These are phyloP conservation scores for Argyresthia albistria DNA, from an alignment of 2,888 invertebrate genomes.

Conservation along the genomic window DNA sequence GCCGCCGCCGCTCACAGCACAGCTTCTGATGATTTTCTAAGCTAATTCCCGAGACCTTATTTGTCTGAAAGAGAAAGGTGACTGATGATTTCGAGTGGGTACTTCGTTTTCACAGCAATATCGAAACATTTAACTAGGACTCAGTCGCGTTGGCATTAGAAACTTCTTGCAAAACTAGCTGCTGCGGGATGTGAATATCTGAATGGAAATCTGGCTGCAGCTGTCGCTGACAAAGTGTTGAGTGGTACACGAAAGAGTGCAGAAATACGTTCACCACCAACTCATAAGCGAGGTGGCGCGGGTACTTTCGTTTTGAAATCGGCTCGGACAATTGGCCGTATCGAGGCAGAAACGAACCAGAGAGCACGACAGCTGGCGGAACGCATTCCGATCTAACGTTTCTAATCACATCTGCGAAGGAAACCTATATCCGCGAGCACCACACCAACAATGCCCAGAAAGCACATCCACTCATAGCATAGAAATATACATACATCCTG, in stretches of 20 bases:
- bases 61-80: constrained; percentile 2
- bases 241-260: constrained; percentile 63
- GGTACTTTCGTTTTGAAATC: constrained; percentile 73
- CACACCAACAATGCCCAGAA: background rate
- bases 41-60: constrained; percentile 1
- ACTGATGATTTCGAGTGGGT: background rate
- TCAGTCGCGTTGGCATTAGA: constrained; percentile 39
- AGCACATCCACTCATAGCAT: no score
- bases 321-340: constrained; percentile 68
- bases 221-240: constrained; percentile 44
- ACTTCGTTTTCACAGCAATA: constrained; percentile 1
- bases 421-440: background rate
- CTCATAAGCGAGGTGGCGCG: constrained; percentile 45
- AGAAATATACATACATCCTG: no score
- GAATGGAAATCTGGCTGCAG: constrained; percentile 45
- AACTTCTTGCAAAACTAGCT: constrained; percentile 38
- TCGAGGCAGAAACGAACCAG: constrained; percentile 55
- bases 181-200: constrained; percentile 60
- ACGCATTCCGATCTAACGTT: constrained; percentile 35
- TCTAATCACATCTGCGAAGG: constrained; percentile 17
- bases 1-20: no score
- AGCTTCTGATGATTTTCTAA: constrained; percentile 4
- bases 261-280: constrained; percentile 72
- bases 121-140: constrained; percentile 5
- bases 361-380: constrained; percentile 35